Evolutionary conservation across 2,888 invertebrate species (phyloP).

Genomic region (Atethmia centrago): DNA sequence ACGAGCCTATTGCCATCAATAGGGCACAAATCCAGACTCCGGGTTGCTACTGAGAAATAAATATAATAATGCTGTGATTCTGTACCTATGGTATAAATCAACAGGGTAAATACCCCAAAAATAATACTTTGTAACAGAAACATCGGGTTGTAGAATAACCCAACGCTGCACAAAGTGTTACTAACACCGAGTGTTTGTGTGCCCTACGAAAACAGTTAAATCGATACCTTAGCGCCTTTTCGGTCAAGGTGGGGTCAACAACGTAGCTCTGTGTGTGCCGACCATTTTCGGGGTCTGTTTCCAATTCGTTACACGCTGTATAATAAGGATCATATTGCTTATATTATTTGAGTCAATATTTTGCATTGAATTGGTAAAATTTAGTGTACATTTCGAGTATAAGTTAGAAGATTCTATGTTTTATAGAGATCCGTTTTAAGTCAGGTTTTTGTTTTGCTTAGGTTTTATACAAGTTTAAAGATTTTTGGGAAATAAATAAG

Average conservation of each 20-base stretch:
- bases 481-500: not conserved
- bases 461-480: not conserved
- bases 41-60: not conserved
- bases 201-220: constrained; percentile 56
- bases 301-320: constrained; percentile 3
- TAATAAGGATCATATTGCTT: constrained; percentile 35
- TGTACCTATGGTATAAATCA: not conserved
- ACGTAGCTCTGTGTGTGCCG: constrained; percentile 14
- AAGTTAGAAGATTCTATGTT: not conserved
- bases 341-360: constrained; percentile 17
- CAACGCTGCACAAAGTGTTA: constrained; percentile 8
- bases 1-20: not conserved
- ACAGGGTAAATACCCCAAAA: not conserved
- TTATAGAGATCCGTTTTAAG: not conserved
- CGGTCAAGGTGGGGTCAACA: constrained; percentile 64
- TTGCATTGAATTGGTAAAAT: constrained; percentile 5
- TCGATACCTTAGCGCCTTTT: constrained; percentile 56
- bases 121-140: not conserved
- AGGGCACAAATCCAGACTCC: not conserved
- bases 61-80: not conserved
- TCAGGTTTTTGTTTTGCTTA: not conserved
- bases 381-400: not conserved
- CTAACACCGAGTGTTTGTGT: constrained; percentile 50
- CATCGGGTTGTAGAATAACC: constrained; percentile 26
- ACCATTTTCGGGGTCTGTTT: constrained; percentile 16